A percentile compares a stretch with the other conserved stretches of the same genome.
Evolutionary conservation across 37 sponge, comb jelly and placozoan species (phyloP).

Genomic region (Chondrilla cf. caribensis): DNA sequence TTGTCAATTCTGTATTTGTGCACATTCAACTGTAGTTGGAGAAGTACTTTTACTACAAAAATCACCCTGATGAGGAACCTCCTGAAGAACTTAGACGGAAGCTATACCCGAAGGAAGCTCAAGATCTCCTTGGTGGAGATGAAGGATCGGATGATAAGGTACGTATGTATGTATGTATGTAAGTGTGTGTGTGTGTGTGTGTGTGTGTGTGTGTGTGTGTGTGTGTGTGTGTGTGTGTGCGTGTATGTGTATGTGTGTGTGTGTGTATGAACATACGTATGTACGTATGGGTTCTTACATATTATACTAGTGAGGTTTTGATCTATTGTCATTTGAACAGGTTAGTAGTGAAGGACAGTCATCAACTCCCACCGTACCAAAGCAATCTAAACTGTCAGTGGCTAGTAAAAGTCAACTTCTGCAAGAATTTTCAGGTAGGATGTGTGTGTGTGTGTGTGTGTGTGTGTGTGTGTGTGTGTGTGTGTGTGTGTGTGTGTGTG

Average conservation of each 20-base stretch:
- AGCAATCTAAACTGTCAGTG: too few species aligned
- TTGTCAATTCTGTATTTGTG: too few species aligned
- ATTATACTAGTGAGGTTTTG: too few species aligned
- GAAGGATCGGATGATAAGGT: background rate
- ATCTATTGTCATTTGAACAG: too few species aligned
- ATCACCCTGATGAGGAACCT: slow-evolving; percentile 13
- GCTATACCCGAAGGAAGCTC: slow-evolving; percentile 17
- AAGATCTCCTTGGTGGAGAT: background rate
- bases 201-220: slow-evolving; percentile 44
- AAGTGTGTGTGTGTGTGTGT: slow-evolving; percentile 18
- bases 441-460: slow-evolving; percentile 31
- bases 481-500: slow-evolving; percentile 27
- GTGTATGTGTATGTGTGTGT: background rate
- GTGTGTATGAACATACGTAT: too few species aligned
- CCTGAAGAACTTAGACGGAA: slow-evolving; percentile 14
- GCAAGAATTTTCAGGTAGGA: background rate
- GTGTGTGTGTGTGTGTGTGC: slow-evolving; percentile 34
- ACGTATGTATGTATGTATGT: slow-evolving; percentile 18
- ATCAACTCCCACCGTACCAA: too few species aligned
- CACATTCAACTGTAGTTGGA: background rate
- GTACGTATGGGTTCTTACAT: too few species aligned
- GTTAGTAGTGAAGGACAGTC: too few species aligned
- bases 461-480: slow-evolving; percentile 51
- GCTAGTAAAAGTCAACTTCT: too few species aligned
- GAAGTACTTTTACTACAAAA: slow-evolving; percentile 28